Percentiles rank a stretch among this genome's conserved stretches.
These are phyloP conservation scores for Drosophila santomea DNA, from an alignment of 1,140 invertebrate species.

Conservation along the genomic window DNA sequence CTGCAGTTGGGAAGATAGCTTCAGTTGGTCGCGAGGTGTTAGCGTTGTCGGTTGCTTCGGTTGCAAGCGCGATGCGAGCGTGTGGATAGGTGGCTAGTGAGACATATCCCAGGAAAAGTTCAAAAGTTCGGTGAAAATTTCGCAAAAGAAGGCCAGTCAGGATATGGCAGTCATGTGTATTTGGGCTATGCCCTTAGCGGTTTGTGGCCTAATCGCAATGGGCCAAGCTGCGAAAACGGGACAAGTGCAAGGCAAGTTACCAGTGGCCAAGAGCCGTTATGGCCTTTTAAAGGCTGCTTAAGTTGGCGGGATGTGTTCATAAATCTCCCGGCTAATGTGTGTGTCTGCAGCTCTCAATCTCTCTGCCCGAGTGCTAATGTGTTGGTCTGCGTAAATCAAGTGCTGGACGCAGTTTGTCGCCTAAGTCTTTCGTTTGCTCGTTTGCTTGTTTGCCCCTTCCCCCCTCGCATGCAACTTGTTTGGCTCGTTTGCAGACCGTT, in stretches of 20 bases:
- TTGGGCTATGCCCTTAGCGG: slow-evolving; percentile 4
- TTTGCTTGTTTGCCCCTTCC: slow-evolving; percentile 27
- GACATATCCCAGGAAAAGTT: not conserved
- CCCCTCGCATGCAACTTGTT: slow-evolving; percentile 28
- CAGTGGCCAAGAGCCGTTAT: slow-evolving; percentile 34
- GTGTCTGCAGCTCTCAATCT: slow-evolving; percentile 5
- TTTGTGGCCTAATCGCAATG: slow-evolving; percentile 9
- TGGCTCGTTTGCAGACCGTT: slow-evolving; percentile 67
- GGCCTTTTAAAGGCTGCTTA: slow-evolving; percentile 39
- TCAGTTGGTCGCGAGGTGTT: slow-evolving; percentile 76
- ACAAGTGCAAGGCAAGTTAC: slow-evolving; percentile 72
- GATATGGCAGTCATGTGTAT: slow-evolving; percentile 11
- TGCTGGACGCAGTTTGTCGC: slow-evolving; percentile 60
- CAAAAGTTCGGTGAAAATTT: slow-evolving; percentile 1
- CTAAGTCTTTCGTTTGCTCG: slow-evolving; percentile 54
- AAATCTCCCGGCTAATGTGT: slow-evolving; percentile 13
- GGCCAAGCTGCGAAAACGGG: slow-evolving; percentile 45
- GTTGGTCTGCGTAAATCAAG: slow-evolving; percentile 42
- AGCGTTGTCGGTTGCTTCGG: slow-evolving; percentile 63
- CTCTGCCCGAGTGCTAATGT: slow-evolving; percentile 29
- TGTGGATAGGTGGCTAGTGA: not conserved
- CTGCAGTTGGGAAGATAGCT: slow-evolving; percentile 51
- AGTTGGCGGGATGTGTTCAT: slow-evolving; percentile 37
- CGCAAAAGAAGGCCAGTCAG: slow-evolving; percentile 1
- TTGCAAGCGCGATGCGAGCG: slow-evolving; percentile 51